Percentiles rank a stretch among this genome's conserved stretches.
Conservation (phyloP, 2,797 vertebrate genomes). For the Champsocephalus gunnari region DNA sequence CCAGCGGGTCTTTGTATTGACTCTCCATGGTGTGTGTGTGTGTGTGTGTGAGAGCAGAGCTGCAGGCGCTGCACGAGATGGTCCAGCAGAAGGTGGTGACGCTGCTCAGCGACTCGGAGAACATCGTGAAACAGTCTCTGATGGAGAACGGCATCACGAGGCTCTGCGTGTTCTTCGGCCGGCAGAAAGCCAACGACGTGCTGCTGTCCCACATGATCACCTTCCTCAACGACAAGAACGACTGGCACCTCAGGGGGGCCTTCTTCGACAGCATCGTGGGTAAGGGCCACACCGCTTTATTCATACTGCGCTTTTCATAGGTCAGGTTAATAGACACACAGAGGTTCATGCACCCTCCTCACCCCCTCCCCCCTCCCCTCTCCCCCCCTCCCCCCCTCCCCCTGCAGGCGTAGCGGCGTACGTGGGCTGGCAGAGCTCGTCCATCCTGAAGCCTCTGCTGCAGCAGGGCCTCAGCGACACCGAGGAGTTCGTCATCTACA, state of each 20-base stretch:
- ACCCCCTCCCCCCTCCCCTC: too few species aligned
- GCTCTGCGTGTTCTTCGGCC: conserved; percentile 97
- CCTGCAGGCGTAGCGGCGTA: conserved; percentile 94
- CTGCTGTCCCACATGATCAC: conserved; percentile 99
- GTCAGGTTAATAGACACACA: too few species aligned
- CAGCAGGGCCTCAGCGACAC: conserved; percentile 97
- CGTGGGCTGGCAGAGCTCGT: conserved; percentile 98
- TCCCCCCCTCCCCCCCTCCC: too few species aligned
- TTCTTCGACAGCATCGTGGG: conserved; percentile 99
- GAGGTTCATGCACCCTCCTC: too few species aligned
- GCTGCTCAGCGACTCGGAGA: conserved; percentile 96
- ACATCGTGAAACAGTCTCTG: conserved; percentile 97
- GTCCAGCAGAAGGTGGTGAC: conserved; percentile 99
- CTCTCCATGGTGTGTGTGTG: too few species aligned
- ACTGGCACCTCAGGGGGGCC: conserved; percentile 97
- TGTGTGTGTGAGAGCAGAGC: conserved; percentile 79
- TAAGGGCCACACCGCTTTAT: conserved; percentile 48
- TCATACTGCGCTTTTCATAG: too few species aligned
- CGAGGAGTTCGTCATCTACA: conserved; percentile 98
- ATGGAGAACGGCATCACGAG: conserved; percentile 99
- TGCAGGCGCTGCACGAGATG: conserved; percentile 98
- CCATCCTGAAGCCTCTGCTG: conserved; percentile 95
- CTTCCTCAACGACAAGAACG: conserved; percentile 98
- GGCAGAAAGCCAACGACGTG: conserved; percentile 98
- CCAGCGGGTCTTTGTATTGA: too few species aligned